phyloP scores from a whole-genome alignment of 2,797 vertebrate genomes.

The Vipera ursinii region DNA sequence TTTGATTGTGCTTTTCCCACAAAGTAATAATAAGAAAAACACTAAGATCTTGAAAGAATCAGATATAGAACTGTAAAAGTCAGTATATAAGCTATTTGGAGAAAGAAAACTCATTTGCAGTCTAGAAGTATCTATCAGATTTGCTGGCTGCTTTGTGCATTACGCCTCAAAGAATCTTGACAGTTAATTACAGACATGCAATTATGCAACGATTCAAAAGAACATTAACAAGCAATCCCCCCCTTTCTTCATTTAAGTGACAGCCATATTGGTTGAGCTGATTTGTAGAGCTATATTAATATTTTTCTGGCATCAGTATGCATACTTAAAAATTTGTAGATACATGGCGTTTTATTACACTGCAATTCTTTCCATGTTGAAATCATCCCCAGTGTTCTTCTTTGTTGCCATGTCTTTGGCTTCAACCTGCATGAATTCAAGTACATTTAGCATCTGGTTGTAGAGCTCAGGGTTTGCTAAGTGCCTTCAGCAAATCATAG shows the following conservation, averaged over 20 bases:
- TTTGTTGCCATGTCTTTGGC: not conserved
- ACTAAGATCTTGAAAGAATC: slow-evolving; percentile 63
- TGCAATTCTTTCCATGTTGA: not conserved
- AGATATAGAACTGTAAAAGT: slow-evolving; percentile 64
- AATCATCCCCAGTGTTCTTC: not conserved
- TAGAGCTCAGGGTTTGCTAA: not conserved
- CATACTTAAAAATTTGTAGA: not conserved
- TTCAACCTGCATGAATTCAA: not conserved
- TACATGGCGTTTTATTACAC: not conserved
- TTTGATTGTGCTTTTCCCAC: slow-evolving; percentile 53
- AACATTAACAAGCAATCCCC: slow-evolving; percentile 13
- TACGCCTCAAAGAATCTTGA: slow-evolving; percentile 27
- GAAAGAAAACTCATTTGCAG: slow-evolving; percentile 33
- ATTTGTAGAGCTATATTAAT: slow-evolving; percentile 27
- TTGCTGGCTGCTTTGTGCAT: slow-evolving; percentile 36
- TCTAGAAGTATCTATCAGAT: slow-evolving; percentile 45
- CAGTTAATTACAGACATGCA: slow-evolving; percentile 40
- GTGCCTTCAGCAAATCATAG: not conserved
- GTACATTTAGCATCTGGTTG: not conserved
- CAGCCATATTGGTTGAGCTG: slow-evolving; percentile 28
- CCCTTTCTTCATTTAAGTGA: slow-evolving; percentile 7
- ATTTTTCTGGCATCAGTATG: not conserved
- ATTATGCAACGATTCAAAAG: slow-evolving; percentile 19
- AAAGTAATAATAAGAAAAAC: slow-evolving; percentile 60
- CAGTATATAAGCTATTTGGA: slow-evolving; percentile 57